A percentile compares a stretch with the other conserved stretches of the same genome.
Evolutionary conservation across 2,797 vertebrate species (phyloP).

Genomic region (Margarornis squamiger): DNA sequence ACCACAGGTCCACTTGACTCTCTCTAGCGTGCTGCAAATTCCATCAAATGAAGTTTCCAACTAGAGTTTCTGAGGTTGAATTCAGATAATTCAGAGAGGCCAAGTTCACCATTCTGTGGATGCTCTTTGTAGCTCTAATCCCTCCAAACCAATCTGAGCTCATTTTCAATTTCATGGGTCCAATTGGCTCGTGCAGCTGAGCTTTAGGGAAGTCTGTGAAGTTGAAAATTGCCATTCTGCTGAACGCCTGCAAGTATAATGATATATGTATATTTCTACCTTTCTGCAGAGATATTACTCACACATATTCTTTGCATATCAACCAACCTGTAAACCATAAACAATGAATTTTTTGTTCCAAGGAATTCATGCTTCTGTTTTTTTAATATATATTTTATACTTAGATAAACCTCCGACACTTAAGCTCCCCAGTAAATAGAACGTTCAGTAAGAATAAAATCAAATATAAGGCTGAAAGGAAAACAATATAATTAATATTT

Average conservation of each 20-base stretch:
- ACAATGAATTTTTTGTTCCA: not conserved
- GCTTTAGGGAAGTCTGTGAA: conserved; percentile 41
- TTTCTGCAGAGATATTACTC: not conserved
- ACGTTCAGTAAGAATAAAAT: not conserved
- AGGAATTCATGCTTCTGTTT: not conserved
- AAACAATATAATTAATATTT: conserved; percentile 17
- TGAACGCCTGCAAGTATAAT: conserved; percentile 21
- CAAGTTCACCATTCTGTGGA: not conserved
- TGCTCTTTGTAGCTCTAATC: conserved; percentile 35
- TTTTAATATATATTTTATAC: not conserved
- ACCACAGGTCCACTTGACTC: conserved; percentile 16
- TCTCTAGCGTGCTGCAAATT: not conserved
- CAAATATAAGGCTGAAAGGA: not conserved
- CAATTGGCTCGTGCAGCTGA: not conserved
- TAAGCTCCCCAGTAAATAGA: not conserved
- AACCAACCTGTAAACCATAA: not conserved
- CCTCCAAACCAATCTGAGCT: conserved; percentile 31
- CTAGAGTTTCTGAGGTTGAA: not conserved
- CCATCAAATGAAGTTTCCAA: not conserved
- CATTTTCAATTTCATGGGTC: conserved; percentile 48
- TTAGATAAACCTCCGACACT: not conserved
- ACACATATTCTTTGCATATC: not conserved
- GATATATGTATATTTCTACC: not conserved
- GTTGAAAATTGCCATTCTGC: conserved; percentile 48
- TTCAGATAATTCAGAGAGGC: not conserved